Evolutionary conservation across 2,113 vertebrate species (phyloP), one percentile per base, ranked within the genome.

Genomic region (Sakesphorus luctuosus): DNA sequence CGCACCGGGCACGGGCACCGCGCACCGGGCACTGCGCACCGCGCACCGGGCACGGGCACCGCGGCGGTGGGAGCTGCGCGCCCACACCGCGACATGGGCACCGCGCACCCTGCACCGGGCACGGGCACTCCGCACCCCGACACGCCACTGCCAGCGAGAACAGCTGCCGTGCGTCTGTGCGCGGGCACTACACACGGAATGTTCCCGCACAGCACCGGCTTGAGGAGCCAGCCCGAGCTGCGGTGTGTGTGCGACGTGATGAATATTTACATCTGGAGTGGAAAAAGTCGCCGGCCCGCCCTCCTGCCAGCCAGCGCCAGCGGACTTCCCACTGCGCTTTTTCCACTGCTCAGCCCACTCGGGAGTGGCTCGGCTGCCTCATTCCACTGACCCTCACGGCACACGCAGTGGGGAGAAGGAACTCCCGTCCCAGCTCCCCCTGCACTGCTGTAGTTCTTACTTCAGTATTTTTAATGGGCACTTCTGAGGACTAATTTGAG

Each of bases 111-210:
- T 1, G 52, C 36, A 3, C 35, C 21, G 2, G 62, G 56, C 71
- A 5, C 21, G 3, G 62, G 63, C 71, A 5, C 15, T 0, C 52
- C 3, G 52, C 6, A 3, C 20, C 38, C 61, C 16, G 4, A 1
- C 13, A 6, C 10, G 3, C 52, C 13, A 4, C 52, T 7, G 29
- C 35, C 21, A 4, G 7, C 0, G 1, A 0, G 4, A 25, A 19
- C n/a, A 0, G 62, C 55, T 14, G 9, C 53, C 49, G 3, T 0
- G 66, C 0, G 9, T 1, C 49, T 1, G n/a, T 7, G 7, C 68
- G 17, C 12, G 5, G 81, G 59, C 71, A 28, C 29, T 3, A 0
- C 72, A 0, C 56, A 0, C 0, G 13, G 11, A 18, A 10, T 1
- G 61, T 1, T 11, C 49, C 17, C 75, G 47, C 49, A 7, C 79